These are phyloP conservation scores for Drosophila bifasciata DNA, from an alignment of 1,140 invertebrate genomes.

Conservation along the genomic window DNA sequence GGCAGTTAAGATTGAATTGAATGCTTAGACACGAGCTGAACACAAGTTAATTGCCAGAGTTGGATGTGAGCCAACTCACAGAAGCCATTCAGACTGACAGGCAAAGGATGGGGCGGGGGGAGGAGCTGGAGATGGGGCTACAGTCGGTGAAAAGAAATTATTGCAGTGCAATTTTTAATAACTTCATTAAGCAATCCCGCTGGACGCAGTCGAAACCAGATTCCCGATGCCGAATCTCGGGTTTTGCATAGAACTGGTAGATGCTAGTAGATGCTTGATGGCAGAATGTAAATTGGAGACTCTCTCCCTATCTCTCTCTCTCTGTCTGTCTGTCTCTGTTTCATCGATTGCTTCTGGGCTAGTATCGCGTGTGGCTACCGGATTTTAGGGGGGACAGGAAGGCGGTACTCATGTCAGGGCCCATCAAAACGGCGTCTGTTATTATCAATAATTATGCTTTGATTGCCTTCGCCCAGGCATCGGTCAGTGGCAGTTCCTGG, in stretches of 20 bases:
- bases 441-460: conserved; percentile 83
- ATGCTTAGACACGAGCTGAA: conserved; percentile 74
- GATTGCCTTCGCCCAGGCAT: conserved; percentile 56
- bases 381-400: conserved; percentile 22
- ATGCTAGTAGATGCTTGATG: too few relatives aligned
- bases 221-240: conserved; percentile 22
- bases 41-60: conserved; percentile 59
- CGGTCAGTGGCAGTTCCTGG: conserved; percentile 47
- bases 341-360: conserved; percentile 43
- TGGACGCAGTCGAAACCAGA: conserved; percentile 33
- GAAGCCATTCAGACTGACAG: conserved; percentile 36
- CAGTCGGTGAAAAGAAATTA: conserved; percentile 47
- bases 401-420: conserved; percentile 57
- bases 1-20: conserved; percentile 75
- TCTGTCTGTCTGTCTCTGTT: too few relatives aligned
- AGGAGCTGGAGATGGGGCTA: conserved; percentile 8
- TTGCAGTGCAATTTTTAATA: conserved; percentile 76
- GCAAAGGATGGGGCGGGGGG: conserved; percentile 8
- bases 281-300: too few relatives aligned
- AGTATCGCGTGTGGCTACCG: conserved; percentile 64
- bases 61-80: conserved; percentile 62
- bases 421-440: conserved; percentile 77
- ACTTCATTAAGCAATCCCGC: conserved; percentile 66
- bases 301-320: too few relatives aligned
- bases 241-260: conserved; percentile 41